Evolutionary conservation across 2,888 invertebrate genomes (phyloP), one percentile per base, ranked within the genome.

Genomic region (Athalia rosae): DNA sequence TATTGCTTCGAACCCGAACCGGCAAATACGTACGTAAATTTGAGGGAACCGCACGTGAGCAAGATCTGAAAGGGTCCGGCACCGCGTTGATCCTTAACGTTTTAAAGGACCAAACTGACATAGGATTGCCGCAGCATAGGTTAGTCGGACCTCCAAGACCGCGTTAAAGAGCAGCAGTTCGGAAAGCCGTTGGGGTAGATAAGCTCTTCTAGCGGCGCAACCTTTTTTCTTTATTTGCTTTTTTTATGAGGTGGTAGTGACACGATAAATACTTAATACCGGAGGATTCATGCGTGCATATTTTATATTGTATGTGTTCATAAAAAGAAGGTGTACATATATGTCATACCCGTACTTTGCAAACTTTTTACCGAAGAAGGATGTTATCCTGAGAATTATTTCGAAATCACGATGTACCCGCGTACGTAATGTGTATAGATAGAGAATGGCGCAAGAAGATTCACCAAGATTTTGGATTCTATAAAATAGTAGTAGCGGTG

Each of bases 221-320:
- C 71, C 71, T 71, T 71, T 71, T 71, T 58, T 71, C 71, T 71
- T 71, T 28, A 71, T 71, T 58, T 71, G 58, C 13, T 58, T 45
- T 71, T 69, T 71, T 71, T 71, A 71, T 56, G 71, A 71, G 71
- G 45, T 58, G 71, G 45, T 45, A 58, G 13, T 71, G 71, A 71
- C 43, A 71, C 71, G 71, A 71, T 71, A 71, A 71, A 71, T 71
- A 71, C 71, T 58, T 71, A 71, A 71, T 58, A 45, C 71, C 58
- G 47, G 4, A 58, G 15, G 64, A 5, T 53, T 15, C 28, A 28
- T 28, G 28, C 28, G 28, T 28, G 28, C 28, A 28, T 28, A 28
- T 28, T 28, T 28, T 28, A 28, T 28, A 28, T 28, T 28, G 28
- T 28, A 28, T 28, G 28, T 28, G 28, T 28, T 28, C 28, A 28